Percentiles rank a stretch among this genome's conserved stretches.
Conservation (phyloP, 2,113 vertebrate genomes). For the Halcyon senegalensis region DNA sequence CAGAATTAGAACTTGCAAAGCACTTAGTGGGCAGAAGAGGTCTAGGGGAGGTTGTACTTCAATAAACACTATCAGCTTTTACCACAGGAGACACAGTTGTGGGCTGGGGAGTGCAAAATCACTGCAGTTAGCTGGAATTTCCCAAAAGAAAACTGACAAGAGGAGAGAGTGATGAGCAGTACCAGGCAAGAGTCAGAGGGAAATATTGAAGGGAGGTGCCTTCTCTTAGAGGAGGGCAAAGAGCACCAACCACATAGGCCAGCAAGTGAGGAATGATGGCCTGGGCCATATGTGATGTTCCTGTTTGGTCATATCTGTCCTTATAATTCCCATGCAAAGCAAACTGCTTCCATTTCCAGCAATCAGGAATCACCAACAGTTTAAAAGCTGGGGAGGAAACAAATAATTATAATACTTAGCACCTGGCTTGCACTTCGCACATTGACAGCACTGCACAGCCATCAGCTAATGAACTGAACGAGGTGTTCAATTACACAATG, state of each 20-base stretch:
- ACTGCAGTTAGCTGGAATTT: background rate
- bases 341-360: background rate
- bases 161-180: background rate
- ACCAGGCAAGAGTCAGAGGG: background rate
- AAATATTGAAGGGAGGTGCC: background rate
- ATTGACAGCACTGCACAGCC: conserved; percentile 18
- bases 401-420: conserved; percentile 44
- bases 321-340: background rate
- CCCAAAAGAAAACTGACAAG: background rate
- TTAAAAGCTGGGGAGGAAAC: conserved; percentile 46
- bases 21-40: background rate
- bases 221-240: background rate
- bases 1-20: background rate
- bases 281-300: background rate
- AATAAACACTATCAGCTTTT: accelerated
- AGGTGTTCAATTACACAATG: conserved; percentile 58
- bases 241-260: background rate
- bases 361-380: background rate
- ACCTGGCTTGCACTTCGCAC: conserved; percentile 43
- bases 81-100: background rate
- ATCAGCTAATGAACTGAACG: conserved; percentile 64
- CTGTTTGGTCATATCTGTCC: background rate
- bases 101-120: background rate
- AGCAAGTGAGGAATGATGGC: background rate
- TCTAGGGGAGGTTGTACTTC: background rate